Conservation (phyloP, 2,113 vertebrate species). For the Scytalopus superciliaris region DNA sequence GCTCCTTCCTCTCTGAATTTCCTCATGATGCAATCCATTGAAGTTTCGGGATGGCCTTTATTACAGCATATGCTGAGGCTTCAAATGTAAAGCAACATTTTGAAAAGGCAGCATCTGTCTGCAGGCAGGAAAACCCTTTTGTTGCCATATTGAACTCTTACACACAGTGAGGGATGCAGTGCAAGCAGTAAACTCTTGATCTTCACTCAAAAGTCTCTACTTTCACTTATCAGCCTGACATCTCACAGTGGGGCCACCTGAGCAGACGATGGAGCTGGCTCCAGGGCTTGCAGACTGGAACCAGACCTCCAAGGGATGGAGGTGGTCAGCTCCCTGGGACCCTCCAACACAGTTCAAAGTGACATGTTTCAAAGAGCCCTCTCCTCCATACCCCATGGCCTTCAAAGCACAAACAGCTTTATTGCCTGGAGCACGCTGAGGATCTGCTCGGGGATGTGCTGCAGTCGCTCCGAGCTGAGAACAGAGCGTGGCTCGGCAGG, state of each 20-base stretch:
- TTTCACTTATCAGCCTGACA: constrained; percentile 89
- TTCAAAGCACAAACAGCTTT: constrained; percentile 75
- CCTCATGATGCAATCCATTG: constrained; percentile 31
- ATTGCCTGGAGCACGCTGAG: constrained; percentile 31
- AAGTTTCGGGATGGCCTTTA: constrained; percentile 53
- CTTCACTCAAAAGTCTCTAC: constrained; percentile 72
- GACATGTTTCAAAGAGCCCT: constrained; percentile 71
- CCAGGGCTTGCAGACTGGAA: constrained; percentile 80
- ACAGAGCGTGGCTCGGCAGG: not conserved
- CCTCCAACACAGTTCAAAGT: constrained; percentile 79
- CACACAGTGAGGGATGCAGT: constrained; percentile 7
- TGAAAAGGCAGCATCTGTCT: constrained; percentile 40
- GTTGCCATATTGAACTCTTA: constrained; percentile 50
- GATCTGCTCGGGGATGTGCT: not conserved
- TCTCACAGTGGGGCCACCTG: constrained; percentile 86
- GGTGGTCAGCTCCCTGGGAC: constrained; percentile 72
- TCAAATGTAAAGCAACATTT: constrained; percentile 22
- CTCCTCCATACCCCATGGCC: constrained; percentile 49
- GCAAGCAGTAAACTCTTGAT: constrained; percentile 63
- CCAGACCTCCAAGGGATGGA: constrained; percentile 59
- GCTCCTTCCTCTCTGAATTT: constrained; percentile 35
- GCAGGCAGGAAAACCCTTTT: constrained; percentile 59
- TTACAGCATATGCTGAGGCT: constrained; percentile 43
- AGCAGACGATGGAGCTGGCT: constrained; percentile 79
- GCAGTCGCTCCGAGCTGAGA: not conserved